Evolutionary conservation across 92 coral and sea anemone species (phyloP).

Genomic region (Heliopora coerulea): DNA sequence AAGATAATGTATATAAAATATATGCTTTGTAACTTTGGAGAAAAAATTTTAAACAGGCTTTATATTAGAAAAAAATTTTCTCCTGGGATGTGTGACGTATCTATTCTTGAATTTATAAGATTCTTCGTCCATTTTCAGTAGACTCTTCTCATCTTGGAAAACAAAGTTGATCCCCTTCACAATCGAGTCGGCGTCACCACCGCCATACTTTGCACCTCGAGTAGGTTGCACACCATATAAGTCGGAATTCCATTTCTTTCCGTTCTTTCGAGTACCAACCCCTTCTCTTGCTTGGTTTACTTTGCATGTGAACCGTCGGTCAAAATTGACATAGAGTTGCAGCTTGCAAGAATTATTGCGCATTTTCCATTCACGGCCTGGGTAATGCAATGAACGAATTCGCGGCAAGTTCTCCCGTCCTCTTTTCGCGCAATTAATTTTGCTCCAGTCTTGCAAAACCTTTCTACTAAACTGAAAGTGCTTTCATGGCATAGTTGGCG

Average conservation of each 20-base stretch:
- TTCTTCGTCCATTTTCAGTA: background rate
- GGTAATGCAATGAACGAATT: slow-evolving; percentile 11
- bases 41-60: background rate
- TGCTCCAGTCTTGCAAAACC: slow-evolving; percentile 7
- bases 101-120: background rate
- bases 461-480: background rate
- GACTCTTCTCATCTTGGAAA: background rate
- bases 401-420: background rate
- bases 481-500: background rate
- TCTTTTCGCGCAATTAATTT: background rate
- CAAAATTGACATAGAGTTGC: background rate
- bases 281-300: slow-evolving; percentile 6
- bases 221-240: background rate
- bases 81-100: background rate
- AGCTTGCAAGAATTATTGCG: slow-evolving; percentile 9
- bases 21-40: too few relatives aligned
- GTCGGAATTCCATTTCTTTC: slow-evolving; percentile 13
- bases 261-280: background rate
- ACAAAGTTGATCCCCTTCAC: slow-evolving; percentile 7
- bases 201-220: slow-evolving; percentile 4
- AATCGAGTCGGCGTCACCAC: slow-evolving; percentile 8
- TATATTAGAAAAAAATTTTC: background rate
- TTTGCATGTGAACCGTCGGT: background rate
- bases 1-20: background rate
- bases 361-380: background rate